Base-by-base conservation (phyloP, 1,140 invertebrate genomes). In the Drosophila simulans region DNA sequence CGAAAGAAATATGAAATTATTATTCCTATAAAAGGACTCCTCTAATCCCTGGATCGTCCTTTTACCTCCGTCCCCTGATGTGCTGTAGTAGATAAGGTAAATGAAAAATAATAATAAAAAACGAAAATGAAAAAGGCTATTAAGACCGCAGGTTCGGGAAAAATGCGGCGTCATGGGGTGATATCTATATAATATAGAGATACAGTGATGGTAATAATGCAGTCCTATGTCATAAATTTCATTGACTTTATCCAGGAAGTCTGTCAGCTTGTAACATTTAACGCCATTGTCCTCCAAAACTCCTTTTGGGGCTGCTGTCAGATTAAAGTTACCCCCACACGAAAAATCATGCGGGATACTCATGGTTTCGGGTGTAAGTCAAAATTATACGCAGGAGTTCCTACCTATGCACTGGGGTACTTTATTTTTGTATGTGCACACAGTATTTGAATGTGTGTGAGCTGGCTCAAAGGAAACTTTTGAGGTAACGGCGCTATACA, bases 1-100 rank as follows among this genome's bases (percentile, higher is more conserved):
- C 17, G 42, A 62, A 57, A 83, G 83, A 86, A 88, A 83, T 88
- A 88, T 88, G 83, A 88, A 88, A 88, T 88, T 88, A 88, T 89
- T 72, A 88, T 79, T 83, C 82, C 57, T 75, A 78, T 64, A 79
- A 51, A 65, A 76, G 54, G 55, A 22, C 42, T 31, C 20, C 40
- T 51, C 49, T 55, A 31, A 43, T 74, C 34, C 35, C 48, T 13
- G 20, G 17, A 22, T 55, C 60, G 59, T 77, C 57, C 68, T 75
- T 62, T 60, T 25, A 1, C 31, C 49, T 12, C 7, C 57, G 8
- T 17, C 2, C 11, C 0, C 54, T 39, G 37, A 39, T 39, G 3
- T 12, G 37, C 3, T 13, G 11, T 13, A 13, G 27, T 8, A 17
- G 83, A 79, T 81, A 78, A 68, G 63, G 60, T 45, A 77, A 86